Evolutionary conservation across 2,113 vertebrate species (phyloP).

Genomic region (Azemiops feae): DNA sequence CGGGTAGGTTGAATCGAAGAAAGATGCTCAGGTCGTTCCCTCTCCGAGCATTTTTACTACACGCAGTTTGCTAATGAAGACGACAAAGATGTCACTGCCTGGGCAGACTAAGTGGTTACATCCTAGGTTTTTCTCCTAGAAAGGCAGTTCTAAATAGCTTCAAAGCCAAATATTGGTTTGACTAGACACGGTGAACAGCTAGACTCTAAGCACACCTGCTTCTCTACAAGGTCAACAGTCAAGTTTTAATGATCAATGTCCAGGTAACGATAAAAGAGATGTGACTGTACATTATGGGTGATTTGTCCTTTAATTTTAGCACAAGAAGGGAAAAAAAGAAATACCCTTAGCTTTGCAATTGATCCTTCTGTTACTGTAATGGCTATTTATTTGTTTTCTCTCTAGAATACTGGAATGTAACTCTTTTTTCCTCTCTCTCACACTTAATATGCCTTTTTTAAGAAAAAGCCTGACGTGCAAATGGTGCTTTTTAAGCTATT

Average conservation of each 20-base stretch:
- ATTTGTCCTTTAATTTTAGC: neutral
- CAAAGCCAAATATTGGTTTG: neutral
- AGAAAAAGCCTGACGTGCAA: neutral
- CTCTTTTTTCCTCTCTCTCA: too few species aligned
- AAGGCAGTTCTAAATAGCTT: constrained; percentile 4
- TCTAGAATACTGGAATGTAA: neutral
- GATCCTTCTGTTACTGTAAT: neutral
- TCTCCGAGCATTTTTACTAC: neutral
- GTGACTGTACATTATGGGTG: neutral
- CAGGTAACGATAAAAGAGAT: neutral
- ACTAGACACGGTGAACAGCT: constrained; percentile 4
- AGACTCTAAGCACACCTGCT: neutral
- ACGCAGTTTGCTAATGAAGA: constrained; percentile 7
- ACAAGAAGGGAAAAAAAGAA: constrained; percentile 10
- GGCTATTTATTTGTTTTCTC: neutral
- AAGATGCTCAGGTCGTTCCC: neutral
- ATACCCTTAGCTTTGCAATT: neutral
- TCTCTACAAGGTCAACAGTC: neutral
- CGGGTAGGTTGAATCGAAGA: constrained; percentile 25
- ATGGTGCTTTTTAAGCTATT: neutral
- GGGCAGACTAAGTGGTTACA: neutral
- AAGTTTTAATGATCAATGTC: neutral
- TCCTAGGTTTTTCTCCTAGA: neutral
- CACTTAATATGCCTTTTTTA: neutral
- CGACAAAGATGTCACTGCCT: neutral